These are phyloP conservation scores for Sitobion miscanthi DNA, from an alignment of 1,140 invertebrate species.

Conservation along the genomic window DNA sequence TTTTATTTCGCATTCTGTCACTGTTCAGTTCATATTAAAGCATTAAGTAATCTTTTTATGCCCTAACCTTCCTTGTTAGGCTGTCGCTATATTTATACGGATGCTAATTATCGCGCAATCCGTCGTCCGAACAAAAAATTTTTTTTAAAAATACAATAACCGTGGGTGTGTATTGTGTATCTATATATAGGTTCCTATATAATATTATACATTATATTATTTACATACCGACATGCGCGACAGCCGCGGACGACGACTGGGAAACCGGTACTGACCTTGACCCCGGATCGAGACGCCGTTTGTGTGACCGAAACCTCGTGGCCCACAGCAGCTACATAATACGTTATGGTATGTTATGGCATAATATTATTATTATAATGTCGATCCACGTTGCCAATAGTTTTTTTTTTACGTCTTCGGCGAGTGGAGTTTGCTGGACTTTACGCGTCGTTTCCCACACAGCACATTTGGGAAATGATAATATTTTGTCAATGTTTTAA, in stretches of 20 bases:
- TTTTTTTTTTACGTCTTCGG: not conserved
- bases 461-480: no score
- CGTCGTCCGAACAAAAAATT: no score
- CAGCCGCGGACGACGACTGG: not conserved
- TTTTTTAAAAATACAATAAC: no score
- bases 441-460: not conserved
- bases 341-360: not conserved
- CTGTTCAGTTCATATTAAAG: no score
- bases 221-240: not conserved
- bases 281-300: not conserved
- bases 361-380: not conserved
- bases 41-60: no score
- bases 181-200: no score
- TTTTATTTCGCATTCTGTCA: no score
- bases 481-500: no score
- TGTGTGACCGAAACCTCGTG: not conserved
- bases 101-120: no score
- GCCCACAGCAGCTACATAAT: not conserved
- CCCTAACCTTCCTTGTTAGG: no score
- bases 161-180: no score
- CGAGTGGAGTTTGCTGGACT: not conserved
- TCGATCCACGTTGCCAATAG: not conserved
- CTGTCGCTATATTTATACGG: no score
- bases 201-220: not conserved
- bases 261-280: conserved; percentile 22